These are phyloP conservation scores for Stenodema calcarata DNA, from an alignment of 2,888 invertebrate genomes.

Conservation along the genomic window DNA sequence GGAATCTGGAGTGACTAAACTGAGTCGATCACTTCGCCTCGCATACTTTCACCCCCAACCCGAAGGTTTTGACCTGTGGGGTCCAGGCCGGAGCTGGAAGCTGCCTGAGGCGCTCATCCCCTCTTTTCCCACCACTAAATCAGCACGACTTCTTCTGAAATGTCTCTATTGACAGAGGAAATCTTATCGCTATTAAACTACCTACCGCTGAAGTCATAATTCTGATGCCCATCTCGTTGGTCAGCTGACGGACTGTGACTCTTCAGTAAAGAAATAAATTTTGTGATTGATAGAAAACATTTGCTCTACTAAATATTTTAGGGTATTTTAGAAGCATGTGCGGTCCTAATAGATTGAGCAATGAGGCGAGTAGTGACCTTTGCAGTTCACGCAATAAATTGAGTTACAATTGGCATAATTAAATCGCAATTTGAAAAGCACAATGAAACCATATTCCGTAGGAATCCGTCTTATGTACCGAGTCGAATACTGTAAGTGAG, in stretches of 20 bases:
- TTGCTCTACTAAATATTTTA: neutral
- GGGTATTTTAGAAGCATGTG: neutral
- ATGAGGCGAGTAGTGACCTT: too few relatives aligned
- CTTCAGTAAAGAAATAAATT: neutral
- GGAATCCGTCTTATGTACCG: too few relatives aligned
- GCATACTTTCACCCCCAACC: constrained; percentile 37
- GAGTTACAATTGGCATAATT: too few relatives aligned
- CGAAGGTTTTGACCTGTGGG: constrained; percentile 34
- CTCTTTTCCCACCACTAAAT: neutral
- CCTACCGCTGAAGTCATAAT: neutral
- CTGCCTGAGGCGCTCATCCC: constrained; percentile 4
- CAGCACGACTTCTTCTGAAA: constrained; percentile 12
- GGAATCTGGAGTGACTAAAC: constrained; percentile 35
- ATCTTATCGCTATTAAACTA: neutral
- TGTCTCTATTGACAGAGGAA: neutral
- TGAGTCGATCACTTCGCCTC: constrained; percentile 29
- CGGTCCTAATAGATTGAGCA: neutral
- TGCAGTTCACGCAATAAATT: too few relatives aligned
- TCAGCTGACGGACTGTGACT: neutral
- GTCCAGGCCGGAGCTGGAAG: neutral
- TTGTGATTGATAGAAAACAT: neutral
- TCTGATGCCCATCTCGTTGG: neutral
- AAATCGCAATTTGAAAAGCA: too few relatives aligned
- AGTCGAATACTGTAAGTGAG: too few relatives aligned
- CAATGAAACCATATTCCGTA: too few relatives aligned